Conservation (phyloP, 2,797 vertebrate genomes). For the Echeneis naucrates region DNA sequence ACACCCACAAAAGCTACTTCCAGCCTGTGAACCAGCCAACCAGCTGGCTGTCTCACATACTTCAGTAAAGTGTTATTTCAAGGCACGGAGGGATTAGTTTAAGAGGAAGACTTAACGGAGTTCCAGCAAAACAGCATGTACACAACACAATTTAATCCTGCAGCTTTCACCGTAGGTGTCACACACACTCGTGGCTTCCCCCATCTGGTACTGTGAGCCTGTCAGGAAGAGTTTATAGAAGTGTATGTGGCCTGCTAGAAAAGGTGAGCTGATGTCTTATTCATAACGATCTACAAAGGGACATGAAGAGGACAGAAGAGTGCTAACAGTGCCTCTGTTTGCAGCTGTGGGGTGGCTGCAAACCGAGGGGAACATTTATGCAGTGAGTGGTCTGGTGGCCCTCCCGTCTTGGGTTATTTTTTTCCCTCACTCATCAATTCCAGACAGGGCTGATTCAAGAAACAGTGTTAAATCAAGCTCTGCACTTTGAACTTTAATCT, state of each 20-base stretch:
- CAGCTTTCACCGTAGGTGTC: conserved; percentile 49
- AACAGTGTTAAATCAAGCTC: conserved; percentile 5
- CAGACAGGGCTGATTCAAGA: background rate
- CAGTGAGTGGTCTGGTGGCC: too few species aligned
- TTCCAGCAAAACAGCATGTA: conserved; percentile 63
- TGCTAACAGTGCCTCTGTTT: background rate
- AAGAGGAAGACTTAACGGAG: conserved; percentile 67
- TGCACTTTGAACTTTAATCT: conserved; percentile 28
- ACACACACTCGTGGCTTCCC: conserved; percentile 29
- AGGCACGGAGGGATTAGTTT: conserved; percentile 71
- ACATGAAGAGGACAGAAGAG: background rate
- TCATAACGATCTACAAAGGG: background rate
- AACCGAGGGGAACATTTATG: too few species aligned
- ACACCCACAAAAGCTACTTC: conserved; percentile 19
- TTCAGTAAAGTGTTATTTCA: conserved; percentile 70
- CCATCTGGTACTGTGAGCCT: background rate
- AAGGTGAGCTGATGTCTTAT: background rate
- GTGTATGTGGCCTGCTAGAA: background rate
- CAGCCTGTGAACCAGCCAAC: conserved; percentile 7
- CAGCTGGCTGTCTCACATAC: conserved; percentile 28
- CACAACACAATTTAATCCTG: conserved; percentile 71
- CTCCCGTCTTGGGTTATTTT: too few species aligned
- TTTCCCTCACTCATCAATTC: background rate
- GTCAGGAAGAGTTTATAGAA: conserved; percentile 17
- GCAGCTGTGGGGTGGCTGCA: background rate